Base-by-base conservation (phyloP, 2,113 vertebrate species). In the Murina feae region DNA sequence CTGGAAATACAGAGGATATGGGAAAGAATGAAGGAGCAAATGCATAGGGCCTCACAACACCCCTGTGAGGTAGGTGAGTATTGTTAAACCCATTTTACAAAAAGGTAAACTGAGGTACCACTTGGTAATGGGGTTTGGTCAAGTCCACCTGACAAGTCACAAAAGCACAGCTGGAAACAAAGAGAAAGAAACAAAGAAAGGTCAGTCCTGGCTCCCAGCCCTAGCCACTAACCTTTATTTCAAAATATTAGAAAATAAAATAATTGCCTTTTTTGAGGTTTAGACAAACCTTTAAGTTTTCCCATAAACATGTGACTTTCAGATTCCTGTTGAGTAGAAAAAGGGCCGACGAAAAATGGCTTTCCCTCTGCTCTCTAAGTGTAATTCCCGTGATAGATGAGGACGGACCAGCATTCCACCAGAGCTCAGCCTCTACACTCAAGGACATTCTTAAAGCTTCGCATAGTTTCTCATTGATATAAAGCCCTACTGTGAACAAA, bases 31-130 rank as follows among this genome's bases (percentile, higher is more conserved):
- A 89, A 92, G n/a, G 14, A 95, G 10, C 76, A 78, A 93, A 86
- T 44, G 44, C 72, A 85, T 21, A 91, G 86, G 96, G 81, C 95
- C 97, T 97, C 96, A 97, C 97, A 97, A 95, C 96, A 97, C 75
- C 93, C 96, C 95, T 91, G 93, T 96, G 95, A 85, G 79, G 82
- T 42, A 93, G 86, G 49, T 81, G 91, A 90, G 72, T 81, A 90
- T 71, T 81, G 14, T 81, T 79, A 63, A 83, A 93, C 87, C 71
- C 85, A 95, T 94, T 84, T 32, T 23, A 13, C 13, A 14, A 65
- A 93, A 65, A 58, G 92, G 53, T 87, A 93, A 95, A 97, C 94
- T 71, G 82, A 97, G 96, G 96, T 86, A 87, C 69, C 0, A 53
- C 68, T n/a, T 86, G n/a, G 25, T 49, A 71, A 90, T 60, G 75